These are phyloP conservation scores for Ammospiza caudacuta DNA, from an alignment of 2,113 vertebrate species.

Conservation along the genomic window DNA sequence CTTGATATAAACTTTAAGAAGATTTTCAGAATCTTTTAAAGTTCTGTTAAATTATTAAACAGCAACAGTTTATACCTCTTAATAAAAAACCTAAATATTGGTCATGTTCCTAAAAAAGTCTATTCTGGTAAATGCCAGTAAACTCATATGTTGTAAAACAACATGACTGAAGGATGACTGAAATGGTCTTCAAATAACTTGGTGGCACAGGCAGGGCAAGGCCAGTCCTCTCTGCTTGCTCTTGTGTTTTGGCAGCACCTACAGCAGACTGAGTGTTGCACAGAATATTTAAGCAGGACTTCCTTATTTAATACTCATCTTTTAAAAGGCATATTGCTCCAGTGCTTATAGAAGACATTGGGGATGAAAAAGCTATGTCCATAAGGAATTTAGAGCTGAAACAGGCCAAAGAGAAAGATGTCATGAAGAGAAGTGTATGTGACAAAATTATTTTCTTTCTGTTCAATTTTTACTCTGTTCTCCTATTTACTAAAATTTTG, in stretches of 20 bases:
- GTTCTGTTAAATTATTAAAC: neutral
- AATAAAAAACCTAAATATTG: neutral
- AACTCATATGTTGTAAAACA: neutral
- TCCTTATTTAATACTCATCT: neutral
- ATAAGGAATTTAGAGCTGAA: neutral
- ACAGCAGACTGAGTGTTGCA: neutral
- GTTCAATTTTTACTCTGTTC: neutral
- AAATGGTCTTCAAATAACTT: neutral
- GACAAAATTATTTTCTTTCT: neutral
- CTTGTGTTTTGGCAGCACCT: neutral
- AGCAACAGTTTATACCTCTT: neutral
- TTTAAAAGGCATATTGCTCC: neutral
- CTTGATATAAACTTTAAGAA: neutral
- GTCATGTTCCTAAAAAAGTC: neutral
- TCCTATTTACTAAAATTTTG: neutral
- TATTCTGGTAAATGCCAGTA: neutral
- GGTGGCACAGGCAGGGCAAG: neutral
- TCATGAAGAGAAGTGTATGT: neutral
- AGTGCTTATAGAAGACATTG: neutral
- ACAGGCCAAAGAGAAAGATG: neutral
- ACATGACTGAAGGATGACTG: neutral
- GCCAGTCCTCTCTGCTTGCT: accelerated
- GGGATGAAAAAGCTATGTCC: neutral
- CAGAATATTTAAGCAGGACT: neutral
- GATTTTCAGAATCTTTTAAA: neutral